A percentile compares a stretch with the other conserved stretches of the same genome.
Evolutionary conservation across 2,797 vertebrate genomes (phyloP).

Genomic region (Fringilla coelebs): DNA sequence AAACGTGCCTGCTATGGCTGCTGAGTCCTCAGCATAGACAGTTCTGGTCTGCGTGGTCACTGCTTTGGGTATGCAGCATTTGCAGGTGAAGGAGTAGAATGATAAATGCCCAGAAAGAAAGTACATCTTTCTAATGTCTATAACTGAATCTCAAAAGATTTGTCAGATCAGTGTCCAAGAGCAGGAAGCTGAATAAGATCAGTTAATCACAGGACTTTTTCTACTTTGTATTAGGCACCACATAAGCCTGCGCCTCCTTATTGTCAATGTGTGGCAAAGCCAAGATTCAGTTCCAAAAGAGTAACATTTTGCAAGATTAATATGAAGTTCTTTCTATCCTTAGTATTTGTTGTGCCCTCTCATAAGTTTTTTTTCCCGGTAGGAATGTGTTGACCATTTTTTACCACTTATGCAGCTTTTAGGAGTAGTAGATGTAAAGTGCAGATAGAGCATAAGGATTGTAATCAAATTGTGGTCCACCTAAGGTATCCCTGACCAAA

Average conservation of each 20-base stretch:
- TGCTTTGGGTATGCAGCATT: background rate
- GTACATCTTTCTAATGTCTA: background rate
- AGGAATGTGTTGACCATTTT: background rate
- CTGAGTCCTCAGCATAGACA: background rate
- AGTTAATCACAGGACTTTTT: background rate
- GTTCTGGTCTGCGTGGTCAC: background rate
- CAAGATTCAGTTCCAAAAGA: background rate
- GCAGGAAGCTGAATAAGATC: background rate
- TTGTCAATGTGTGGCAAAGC: background rate
- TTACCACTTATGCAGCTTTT: background rate
- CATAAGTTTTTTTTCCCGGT: background rate
- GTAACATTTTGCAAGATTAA: background rate
- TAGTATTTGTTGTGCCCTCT: background rate
- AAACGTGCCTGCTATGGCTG: rapidly evolving
- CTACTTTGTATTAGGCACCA: background rate
- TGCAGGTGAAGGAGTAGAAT: background rate
- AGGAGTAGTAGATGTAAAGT: background rate
- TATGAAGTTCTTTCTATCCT: background rate
- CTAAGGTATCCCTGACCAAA: background rate
- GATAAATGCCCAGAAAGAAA: background rate
- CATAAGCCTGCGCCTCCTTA: background rate
- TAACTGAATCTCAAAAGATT: background rate
- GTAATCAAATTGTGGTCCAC: background rate
- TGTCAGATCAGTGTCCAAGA: background rate
- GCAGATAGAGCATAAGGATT: background rate